phyloP scores from a whole-genome alignment of 2,797 vertebrate genomes.

The Lithobates sylvaticus region DNA sequence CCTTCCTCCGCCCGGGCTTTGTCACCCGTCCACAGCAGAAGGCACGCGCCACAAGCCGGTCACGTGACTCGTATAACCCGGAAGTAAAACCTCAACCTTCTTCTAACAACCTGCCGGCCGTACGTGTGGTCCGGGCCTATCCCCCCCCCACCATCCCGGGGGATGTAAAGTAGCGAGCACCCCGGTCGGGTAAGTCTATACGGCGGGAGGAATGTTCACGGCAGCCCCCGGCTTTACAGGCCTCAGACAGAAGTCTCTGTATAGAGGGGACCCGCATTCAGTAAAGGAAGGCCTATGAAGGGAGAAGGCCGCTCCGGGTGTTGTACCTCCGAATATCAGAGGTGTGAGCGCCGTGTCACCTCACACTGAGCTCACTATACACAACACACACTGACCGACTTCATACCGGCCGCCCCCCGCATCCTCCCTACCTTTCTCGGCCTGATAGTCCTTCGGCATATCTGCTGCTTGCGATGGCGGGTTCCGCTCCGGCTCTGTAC shows the following conservation, averaged over 20 bases:
- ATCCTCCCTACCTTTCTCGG: conserved; percentile 82
- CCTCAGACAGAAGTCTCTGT: too few relatives aligned
- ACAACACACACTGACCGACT: too few relatives aligned
- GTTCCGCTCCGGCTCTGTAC: background rate
- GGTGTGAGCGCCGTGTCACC: too few relatives aligned
- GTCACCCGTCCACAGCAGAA: too few relatives aligned
- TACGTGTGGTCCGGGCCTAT: background rate
- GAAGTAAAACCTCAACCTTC: background rate
- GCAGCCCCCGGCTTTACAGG: too few relatives aligned
- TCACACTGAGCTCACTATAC: too few relatives aligned
- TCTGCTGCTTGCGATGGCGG: background rate
- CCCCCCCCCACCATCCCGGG: background rate
- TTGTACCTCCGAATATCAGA: too few relatives aligned
- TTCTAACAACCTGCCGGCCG: fast-evolving
- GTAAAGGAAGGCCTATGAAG: too few relatives aligned
- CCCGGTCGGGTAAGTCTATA: background rate
- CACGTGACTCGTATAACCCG: background rate
- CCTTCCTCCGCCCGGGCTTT: background rate
- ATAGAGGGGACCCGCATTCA: too few relatives aligned
- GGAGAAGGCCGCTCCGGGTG: too few relatives aligned
- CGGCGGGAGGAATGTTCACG: too few relatives aligned
- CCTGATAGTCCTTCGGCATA: conserved; percentile 87
- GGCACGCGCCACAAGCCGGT: background rate
- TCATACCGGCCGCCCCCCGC: background rate
- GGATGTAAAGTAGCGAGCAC: too few relatives aligned